Evolutionary conservation across 2,888 invertebrate species (phyloP).

Genomic region (Ariolimax columbianus): DNA sequence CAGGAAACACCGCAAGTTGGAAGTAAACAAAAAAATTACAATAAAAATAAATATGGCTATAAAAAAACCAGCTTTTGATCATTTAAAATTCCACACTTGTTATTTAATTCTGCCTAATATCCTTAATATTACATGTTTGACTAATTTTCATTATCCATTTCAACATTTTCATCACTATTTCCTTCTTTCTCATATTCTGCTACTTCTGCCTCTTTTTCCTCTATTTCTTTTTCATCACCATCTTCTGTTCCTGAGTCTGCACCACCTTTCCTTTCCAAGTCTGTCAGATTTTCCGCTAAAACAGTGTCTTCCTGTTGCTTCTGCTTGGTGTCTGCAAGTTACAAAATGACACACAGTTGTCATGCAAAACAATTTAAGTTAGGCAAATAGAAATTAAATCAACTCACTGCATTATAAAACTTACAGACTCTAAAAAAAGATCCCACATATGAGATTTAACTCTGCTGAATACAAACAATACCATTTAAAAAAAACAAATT

Average conservation of each 20-base stretch:
- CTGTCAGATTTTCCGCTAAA: conserved; percentile 11
- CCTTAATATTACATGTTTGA: neutral
- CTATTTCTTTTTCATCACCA: neutral
- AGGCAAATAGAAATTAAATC: neutral
- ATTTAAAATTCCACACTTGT: neutral
- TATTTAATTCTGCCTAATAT: neutral
- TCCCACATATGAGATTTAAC: too few relatives aligned
- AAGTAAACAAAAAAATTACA: neutral
- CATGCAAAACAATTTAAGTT: conserved; percentile 5
- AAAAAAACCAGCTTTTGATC: neutral
- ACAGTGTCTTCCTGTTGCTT: conserved; percentile 3
- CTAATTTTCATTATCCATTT: neutral
- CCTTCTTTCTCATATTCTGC: conserved; percentile 16
- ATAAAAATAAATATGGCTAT: neutral
- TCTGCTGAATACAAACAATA: too few relatives aligned
- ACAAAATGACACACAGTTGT: neutral
- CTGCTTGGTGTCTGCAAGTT: conserved; percentile 22
- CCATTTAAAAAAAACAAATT: too few relatives aligned
- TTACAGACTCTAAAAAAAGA: too few relatives aligned
- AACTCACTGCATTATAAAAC: neutral
- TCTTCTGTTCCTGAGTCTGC: neutral
- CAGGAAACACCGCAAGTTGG: too few relatives aligned
- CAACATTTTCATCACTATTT: neutral
- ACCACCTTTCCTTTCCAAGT: neutral
- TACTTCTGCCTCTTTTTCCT: neutral